These are phyloP conservation scores for Lasioglossum vierecki DNA, from an alignment of 2,888 invertebrate genomes.

Conservation along the genomic window DNA sequence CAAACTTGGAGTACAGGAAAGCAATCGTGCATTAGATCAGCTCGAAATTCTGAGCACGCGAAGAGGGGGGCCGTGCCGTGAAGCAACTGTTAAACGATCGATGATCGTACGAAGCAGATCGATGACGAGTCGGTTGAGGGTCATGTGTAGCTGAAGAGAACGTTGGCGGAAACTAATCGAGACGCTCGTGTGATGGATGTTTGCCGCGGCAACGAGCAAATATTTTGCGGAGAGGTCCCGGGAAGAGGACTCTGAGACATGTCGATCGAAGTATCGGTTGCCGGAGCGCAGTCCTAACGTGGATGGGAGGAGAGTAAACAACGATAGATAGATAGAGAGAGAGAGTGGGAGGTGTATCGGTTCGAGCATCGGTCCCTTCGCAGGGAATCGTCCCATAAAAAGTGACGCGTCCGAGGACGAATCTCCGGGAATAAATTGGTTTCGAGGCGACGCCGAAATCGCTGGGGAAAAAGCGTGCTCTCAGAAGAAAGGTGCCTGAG, in stretches of 20 bases:
- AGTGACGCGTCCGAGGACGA: slow-evolving; percentile 22
- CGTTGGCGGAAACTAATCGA: slow-evolving; percentile 1
- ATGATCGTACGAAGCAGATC: no score
- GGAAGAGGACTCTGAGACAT: background rate
- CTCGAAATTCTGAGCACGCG: no score
- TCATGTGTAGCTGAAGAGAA: background rate
- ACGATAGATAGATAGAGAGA: no score
- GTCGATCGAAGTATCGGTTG: background rate
- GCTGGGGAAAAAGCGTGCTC: background rate
- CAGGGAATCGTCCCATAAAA: slow-evolving; percentile 2
- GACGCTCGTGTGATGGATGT: slow-evolving; percentile 7
- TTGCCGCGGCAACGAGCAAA: background rate
- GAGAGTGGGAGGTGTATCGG: background rate
- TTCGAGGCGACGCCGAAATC: background rate
- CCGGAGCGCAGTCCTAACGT: background rate
- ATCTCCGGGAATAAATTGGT: slow-evolving; percentile 5
- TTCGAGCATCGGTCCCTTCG: background rate
- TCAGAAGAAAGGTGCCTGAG: background rate
- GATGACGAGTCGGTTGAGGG: background rate
- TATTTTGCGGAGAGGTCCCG: slow-evolving; percentile 2
- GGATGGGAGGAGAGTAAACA: background rate
- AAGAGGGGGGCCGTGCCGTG: background rate
- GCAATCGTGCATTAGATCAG: no score
- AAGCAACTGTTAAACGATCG: background rate
- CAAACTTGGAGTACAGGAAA: no score